Evolutionary conservation across 2,888 invertebrate genomes (phyloP).

Genomic region (Gonocerus acuteangulatus): DNA sequence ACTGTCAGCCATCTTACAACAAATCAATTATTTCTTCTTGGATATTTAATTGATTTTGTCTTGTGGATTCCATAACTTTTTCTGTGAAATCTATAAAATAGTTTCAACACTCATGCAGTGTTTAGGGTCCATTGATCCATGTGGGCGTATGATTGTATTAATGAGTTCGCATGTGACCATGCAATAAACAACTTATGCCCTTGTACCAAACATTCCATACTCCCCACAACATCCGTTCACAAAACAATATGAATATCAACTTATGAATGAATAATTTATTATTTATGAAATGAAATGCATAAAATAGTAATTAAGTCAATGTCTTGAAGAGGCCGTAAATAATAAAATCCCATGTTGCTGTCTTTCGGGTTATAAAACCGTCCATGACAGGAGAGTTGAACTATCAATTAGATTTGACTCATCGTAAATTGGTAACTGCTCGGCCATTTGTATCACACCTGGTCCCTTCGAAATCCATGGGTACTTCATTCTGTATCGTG

Average conservation of each 20-base stretch:
- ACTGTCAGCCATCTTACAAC: too few species aligned
- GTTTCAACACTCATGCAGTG: too few species aligned
- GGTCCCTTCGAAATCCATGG: background rate
- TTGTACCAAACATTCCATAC: background rate
- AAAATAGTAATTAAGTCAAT: conserved; percentile 17
- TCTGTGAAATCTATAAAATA: too few species aligned
- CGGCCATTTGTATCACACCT: conserved; percentile 1
- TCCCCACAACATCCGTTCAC: background rate
- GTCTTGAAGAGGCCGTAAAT: background rate
- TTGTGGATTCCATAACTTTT: too few species aligned
- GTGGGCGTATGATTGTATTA: too few species aligned
- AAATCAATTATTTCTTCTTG: too few species aligned
- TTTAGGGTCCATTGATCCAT: too few species aligned
- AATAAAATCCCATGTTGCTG: conserved; percentile 6
- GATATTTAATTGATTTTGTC: too few species aligned
- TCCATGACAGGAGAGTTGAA: background rate
- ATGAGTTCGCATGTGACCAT: conserved; percentile 5
- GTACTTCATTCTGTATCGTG: background rate
- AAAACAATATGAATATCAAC: conserved; percentile 16
- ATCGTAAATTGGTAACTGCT: background rate
- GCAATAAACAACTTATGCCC: conserved; percentile 2
- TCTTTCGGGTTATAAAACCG: background rate
- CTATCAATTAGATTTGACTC: conserved; percentile 9
- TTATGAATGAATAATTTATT: conserved; percentile 20
- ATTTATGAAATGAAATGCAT: conserved; percentile 12